These are phyloP conservation scores for Hoplodrina ambigua DNA, from an alignment of 2,888 invertebrate species.

Conservation along the genomic window DNA sequence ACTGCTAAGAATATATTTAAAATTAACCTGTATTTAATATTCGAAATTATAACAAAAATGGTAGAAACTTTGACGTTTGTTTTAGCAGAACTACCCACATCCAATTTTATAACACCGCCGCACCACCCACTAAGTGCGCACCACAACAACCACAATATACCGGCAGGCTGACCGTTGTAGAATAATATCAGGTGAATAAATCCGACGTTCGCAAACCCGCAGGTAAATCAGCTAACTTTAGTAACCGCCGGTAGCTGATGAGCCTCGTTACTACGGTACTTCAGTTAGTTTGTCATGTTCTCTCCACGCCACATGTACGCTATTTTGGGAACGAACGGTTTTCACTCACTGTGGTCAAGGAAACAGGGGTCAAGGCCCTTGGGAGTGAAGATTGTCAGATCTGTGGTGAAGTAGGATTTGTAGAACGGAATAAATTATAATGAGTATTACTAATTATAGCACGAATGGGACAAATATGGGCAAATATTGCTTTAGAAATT, in stretches of 20 bases:
- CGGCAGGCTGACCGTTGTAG: slow-evolving; percentile 59
- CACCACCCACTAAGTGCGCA: not conserved
- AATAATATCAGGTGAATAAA: slow-evolving; percentile 68
- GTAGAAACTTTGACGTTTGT: no score
- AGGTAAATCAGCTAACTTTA: slow-evolving; percentile 66
- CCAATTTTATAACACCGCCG: not conserved
- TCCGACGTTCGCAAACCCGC: slow-evolving; percentile 50
- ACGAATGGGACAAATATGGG: no score
- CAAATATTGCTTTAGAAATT: no score
- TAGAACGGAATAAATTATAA: not conserved
- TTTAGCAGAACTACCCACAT: not conserved
- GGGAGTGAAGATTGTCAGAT: slow-evolving; percentile 21
- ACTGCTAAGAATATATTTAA: no score
- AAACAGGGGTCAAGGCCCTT: slow-evolving; percentile 42
- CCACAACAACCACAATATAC: slow-evolving; percentile 53
- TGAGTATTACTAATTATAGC: not conserved
- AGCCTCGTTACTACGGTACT: slow-evolving; percentile 61
- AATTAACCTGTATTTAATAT: no score
- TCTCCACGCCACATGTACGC: slow-evolving; percentile 32
- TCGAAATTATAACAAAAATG: no score
- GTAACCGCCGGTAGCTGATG: slow-evolving; percentile 56
- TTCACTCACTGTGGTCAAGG: slow-evolving; percentile 32
- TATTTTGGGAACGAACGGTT: slow-evolving; percentile 55
- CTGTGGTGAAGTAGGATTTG: slow-evolving; percentile 15
- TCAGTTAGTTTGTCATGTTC: slow-evolving; percentile 55